Evolutionary conservation across 2,797 vertebrate species (phyloP), one percentile per base, ranked within the genome.

Genomic region (Hypotaenidia philippensis): DNA sequence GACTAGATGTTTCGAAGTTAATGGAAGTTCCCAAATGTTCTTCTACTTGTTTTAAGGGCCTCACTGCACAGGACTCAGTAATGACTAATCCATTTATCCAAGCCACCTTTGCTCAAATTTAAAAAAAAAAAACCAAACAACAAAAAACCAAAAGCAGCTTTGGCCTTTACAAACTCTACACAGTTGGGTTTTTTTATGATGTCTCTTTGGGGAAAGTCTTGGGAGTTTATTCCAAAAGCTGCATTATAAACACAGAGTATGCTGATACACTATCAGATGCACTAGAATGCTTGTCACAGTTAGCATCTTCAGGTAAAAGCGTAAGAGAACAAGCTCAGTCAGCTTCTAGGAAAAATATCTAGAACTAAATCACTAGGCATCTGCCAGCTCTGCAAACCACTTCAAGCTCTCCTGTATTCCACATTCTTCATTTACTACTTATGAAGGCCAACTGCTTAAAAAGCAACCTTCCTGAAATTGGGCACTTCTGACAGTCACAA

Each of bases 121-220:
- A 11, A 36, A 11, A 11, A 10, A 36, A 36, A 36, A 36, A 36
- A 36, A 36, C 4, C 10, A 36, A 36, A 36, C 10, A 36, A 10
- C 10, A 36, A 11, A 36, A 36, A 36, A 11, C 34, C 34, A 36
- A 11, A 36, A 36, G 36, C 36, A 36, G 5, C 2, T 68, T 69
- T 72, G 55, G 27, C 26, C 32, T 56, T 68, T 59, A 38, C 6
- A 44, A 22, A 84, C 41, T 82, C 17, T 40, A 71, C 13, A 12
- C 7, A 25, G 1, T 6, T 11, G 0, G 16, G 2, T 16, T 22
- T 22, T 52, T 74, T 69, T 29, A 59, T 1, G 0, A 7, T 27
- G 7, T 40, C 15, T 85, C 57, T 25, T 66, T 56, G 13, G 27
- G 27, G 5, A 86, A 83, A 71, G 12, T 32, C 76, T 56, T n/a